Evolutionary conservation across 2,113 vertebrate species (phyloP), one percentile per base, ranked within the genome.

Genomic region (Grantiella picta): DNA sequence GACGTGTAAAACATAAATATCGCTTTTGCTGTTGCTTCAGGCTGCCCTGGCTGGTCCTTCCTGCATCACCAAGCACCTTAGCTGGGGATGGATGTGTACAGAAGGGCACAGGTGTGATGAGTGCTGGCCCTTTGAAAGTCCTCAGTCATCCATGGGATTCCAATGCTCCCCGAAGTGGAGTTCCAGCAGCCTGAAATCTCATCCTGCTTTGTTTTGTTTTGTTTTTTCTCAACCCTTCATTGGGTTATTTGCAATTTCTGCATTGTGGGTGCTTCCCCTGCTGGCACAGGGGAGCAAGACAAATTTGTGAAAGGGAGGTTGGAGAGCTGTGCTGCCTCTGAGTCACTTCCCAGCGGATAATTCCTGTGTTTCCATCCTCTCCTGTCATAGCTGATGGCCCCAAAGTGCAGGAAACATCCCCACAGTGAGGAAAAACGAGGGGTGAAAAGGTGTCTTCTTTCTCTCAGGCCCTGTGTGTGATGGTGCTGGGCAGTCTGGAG

Each of bases 231-330:
- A 42, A 42, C 42, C 13, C 16, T 42, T 60, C 8, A 12, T 7
- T 5, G 4, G 3, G 0, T 2, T 40, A 60, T 69, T 29, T 6
- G 6, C 49, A 0, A 6, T 72, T 69, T 85, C 70, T 61, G 53
- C 33, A 29, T 10, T 68, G 45, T 4, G 5, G 24, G 6, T 77
- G 15, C 36, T 29, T 69, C 0, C 0, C 10, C 11, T 56, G 68
- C 27, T 84, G 57, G 63, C 13, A 22, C 13, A 0, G 0, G 19
- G 31, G 14, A 83, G 28, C 22, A 28, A 56, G 9, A 52, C 78
- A 63, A 45, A 33, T 7, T 49, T 12, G 12, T 44, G 52, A 44
- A 72, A 70, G n/a, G 27, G 28, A 50, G 28, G 5, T 24, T 12
- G 11, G 22, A 76, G 25, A 65, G 40, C 3, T 3, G 13, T 11